Conservation (phyloP, 2,888 invertebrate species). For the Lepetodrilus schrolli region DNA sequence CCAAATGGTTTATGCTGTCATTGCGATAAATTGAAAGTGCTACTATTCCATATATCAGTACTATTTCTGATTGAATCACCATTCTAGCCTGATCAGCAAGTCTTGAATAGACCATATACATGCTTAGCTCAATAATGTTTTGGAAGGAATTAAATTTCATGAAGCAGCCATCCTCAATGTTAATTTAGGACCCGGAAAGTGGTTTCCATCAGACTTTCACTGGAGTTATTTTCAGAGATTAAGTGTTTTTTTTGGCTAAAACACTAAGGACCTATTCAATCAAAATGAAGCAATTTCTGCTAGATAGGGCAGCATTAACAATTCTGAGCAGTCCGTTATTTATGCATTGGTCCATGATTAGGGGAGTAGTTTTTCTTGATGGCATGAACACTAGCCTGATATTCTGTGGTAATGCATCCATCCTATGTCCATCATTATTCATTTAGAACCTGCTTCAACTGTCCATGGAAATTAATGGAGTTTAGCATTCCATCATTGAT, state of each 20-base stretch:
- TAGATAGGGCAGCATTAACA: not conserved
- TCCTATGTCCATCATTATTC: not conserved
- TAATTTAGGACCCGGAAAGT: not conserved
- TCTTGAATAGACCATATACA: no score
- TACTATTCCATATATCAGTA: no score
- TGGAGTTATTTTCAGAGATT: not conserved
- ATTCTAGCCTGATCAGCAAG: no score
- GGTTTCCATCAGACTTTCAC: not conserved
- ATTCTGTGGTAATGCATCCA: not conserved
- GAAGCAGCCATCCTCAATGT: not conserved
- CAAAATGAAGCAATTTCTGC: not conserved
- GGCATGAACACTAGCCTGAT: no score
- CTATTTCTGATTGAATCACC: no score
- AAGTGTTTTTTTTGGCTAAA: not conserved
- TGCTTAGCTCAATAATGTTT: no score
- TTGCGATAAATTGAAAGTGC: no score
- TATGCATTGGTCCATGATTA: not conserved
- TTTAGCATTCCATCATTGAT: constrained; percentile 17
- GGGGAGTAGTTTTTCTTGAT: not conserved
- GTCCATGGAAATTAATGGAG: not conserved
- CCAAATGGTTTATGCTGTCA: no score
- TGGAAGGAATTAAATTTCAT: no score
- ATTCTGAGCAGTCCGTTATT: not conserved
- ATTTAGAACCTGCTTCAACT: not conserved
- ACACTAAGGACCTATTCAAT: not conserved